Evolutionary conservation across 2,113 vertebrate species (phyloP).

Genomic region (Tapirus terrestris): DNA sequence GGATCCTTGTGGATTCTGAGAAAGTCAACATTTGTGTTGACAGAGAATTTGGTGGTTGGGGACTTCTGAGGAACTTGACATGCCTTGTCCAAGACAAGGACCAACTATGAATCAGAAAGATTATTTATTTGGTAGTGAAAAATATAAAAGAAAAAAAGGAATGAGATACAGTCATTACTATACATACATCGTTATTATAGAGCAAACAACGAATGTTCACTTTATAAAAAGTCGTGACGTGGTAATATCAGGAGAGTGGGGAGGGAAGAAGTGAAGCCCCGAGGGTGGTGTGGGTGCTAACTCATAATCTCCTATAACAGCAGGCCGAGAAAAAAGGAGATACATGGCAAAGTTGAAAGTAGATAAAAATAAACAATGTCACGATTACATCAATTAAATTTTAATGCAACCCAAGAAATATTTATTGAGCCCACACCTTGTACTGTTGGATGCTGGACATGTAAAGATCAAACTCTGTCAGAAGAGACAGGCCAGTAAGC

Average conservation of each 20-base stretch:
- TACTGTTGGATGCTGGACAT: not conserved
- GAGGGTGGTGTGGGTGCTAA: not conserved
- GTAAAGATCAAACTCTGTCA: not conserved
- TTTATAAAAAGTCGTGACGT: not conserved
- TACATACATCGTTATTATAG: not conserved
- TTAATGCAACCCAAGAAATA: not conserved
- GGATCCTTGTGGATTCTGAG: not conserved
- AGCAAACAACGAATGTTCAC: not conserved
- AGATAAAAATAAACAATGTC: not conserved
- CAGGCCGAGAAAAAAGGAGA: not conserved
- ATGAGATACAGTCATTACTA: not conserved
- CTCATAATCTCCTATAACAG: not conserved
- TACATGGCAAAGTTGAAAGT: not conserved
- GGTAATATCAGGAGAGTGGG: not conserved
- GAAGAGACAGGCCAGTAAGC: not conserved
- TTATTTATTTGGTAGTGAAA: conserved; percentile 21
- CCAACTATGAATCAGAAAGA: not conserved
- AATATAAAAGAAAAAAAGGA: not conserved
- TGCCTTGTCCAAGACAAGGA: not conserved
- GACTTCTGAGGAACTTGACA: not conserved
- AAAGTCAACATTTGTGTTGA: not conserved
- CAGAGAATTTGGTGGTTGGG: not conserved
- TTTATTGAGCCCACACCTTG: not conserved
- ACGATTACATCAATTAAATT: conserved; percentile 8
- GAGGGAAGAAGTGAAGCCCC: not conserved